These are phyloP conservation scores for Elaeidobius kamerunicus DNA, from an alignment of 2,888 invertebrate species.

Conservation along the genomic window DNA sequence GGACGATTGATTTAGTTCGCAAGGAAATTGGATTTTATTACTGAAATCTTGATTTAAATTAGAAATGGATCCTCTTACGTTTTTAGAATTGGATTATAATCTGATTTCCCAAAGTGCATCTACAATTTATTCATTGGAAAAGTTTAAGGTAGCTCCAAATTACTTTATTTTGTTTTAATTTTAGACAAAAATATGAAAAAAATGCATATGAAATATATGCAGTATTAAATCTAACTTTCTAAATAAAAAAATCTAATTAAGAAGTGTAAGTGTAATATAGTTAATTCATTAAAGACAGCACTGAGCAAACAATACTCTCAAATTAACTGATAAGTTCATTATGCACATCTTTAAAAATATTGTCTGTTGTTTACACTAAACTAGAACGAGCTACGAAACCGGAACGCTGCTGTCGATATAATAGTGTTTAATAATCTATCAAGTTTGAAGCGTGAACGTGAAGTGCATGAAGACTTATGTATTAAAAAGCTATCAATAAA, in stretches of 20 bases:
- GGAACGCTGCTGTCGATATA: not conserved
- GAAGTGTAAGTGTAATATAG: no score
- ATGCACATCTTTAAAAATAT: not conserved
- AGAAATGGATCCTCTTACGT: conserved; percentile 15
- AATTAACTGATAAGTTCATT: no score
- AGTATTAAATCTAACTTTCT: not conserved
- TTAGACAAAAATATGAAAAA: not conserved
- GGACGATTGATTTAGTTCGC: conserved; percentile 12
- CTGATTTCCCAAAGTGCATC: conserved; percentile 22
- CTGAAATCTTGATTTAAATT: conserved; percentile 22
- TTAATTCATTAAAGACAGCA: no score
- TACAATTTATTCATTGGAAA: conserved; percentile 25
- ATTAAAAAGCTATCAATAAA: conserved; percentile 29
- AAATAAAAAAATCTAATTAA: no score
- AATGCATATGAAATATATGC: not conserved
- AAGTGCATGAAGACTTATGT: conserved; percentile 20
- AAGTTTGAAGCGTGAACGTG: conserved; percentile 19
- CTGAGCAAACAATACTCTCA: no score
- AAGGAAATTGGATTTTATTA: conserved; percentile 16
- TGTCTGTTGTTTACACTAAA: not conserved
- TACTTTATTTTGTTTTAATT: conserved; percentile 12
- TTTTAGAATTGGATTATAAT: conserved; percentile 25
- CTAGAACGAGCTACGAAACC: not conserved
- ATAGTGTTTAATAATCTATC: conserved; percentile 16
- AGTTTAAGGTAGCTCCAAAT: conserved; percentile 15